phyloP scores from a whole-genome alignment of 2,113 vertebrate genomes.

The Choloepus hoffmanni region DNA sequence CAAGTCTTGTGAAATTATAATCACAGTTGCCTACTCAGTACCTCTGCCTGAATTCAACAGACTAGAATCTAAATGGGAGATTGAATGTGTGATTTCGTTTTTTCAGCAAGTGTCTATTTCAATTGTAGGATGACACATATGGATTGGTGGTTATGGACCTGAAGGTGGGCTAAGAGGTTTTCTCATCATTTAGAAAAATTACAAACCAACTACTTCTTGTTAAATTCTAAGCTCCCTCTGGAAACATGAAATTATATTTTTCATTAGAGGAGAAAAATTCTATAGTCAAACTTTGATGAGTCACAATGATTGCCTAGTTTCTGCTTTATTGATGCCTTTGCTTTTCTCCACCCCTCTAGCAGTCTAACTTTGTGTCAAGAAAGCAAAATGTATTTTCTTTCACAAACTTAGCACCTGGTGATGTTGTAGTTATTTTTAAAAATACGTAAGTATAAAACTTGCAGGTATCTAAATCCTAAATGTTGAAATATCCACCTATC shows the following conservation, averaged over 20 bases:
- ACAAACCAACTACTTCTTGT: neutral
- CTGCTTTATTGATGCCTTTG: neutral
- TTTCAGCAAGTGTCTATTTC: neutral
- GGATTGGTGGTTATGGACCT: neutral
- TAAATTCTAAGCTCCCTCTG: neutral
- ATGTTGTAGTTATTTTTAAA: neutral
- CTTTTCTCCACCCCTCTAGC: neutral
- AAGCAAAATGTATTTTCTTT: neutral
- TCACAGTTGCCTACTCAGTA: neutral
- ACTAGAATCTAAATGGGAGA: neutral
- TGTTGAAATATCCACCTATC: neutral
- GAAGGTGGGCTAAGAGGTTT: neutral
- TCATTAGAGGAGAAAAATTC: neutral
- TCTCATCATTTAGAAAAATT: neutral
- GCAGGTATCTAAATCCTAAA: neutral
- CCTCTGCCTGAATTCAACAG: neutral
- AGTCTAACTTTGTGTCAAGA: neutral
- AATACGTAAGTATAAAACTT: neutral
- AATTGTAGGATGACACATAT: neutral
- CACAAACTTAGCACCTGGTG: neutral
- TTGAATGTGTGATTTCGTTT: neutral
- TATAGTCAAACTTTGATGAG: neutral
- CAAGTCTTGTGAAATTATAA: neutral
- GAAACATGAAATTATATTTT: neutral
- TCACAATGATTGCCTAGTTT: neutral